A percentile compares a stretch with the other conserved stretches of the same genome.
These are phyloP conservation scores for Oscheius sp. DNA, from an alignment of 2,888 invertebrate genomes.

Conservation along the genomic window DNA sequence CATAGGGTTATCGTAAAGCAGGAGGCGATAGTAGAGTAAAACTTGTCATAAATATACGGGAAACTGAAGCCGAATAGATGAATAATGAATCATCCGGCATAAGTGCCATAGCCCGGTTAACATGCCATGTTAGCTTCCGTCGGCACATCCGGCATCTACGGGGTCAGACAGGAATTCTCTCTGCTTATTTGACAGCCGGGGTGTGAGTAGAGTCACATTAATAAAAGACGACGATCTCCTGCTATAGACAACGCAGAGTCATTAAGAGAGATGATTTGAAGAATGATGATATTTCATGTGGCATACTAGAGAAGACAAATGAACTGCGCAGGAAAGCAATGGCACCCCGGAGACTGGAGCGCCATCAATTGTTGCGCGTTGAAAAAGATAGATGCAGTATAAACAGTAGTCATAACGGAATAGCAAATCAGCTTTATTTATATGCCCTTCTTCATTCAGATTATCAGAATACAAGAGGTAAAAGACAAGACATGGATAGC, in stretches of 20 bases:
- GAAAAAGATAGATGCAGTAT: conserved; percentile 20
- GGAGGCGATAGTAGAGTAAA: not conserved
- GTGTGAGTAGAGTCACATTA: too few species aligned
- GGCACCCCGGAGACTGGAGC: conserved; percentile 16
- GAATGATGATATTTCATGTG: conserved; percentile 27
- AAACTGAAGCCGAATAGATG: conserved; percentile 26
- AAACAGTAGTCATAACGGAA: conserved; percentile 10
- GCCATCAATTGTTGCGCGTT: conserved; percentile 29
- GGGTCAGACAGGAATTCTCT: conserved; percentile 16
- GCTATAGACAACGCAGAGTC: conserved; percentile 5
- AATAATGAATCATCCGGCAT: conserved; percentile 29
- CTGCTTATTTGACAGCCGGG: conserved; percentile 16
- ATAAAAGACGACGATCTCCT: too few species aligned
- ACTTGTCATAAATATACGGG: conserved; percentile 8
- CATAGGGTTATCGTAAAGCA: not conserved
- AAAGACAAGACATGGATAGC: conserved; percentile 24
- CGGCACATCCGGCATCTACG: conserved; percentile 23
- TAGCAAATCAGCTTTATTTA: not conserved
- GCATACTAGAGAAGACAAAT: conserved; percentile 24
- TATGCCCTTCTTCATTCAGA: too few species aligned
- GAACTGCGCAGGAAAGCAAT: conserved; percentile 26
- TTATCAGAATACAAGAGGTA: conserved; percentile 9
- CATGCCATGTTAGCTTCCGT: conserved; percentile 31
- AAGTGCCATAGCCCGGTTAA: conserved; percentile 23
- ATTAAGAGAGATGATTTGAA: conserved; percentile 20